Percentiles rank a stretch among this genome's conserved stretches.
Conservation (phyloP, 2,888 invertebrate species). For the Petrophora chlorosata region DNA sequence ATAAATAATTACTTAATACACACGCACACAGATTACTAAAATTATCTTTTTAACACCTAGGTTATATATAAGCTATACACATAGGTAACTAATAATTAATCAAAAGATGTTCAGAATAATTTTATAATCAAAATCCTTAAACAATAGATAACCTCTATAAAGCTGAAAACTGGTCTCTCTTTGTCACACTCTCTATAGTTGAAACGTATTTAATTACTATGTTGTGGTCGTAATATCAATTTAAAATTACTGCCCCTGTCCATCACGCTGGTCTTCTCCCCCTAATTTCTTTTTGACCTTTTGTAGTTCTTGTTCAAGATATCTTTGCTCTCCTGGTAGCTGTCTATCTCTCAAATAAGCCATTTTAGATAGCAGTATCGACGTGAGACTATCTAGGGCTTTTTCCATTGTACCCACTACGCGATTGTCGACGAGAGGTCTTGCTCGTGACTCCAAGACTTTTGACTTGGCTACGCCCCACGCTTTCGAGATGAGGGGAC, state of each 20-base stretch:
- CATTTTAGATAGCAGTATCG: conserved; percentile 45
- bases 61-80: not conserved
- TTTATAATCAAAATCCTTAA: too few relatives aligned
- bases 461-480: conserved; percentile 57
- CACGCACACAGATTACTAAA: too few relatives aligned
- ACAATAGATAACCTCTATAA: too few relatives aligned
- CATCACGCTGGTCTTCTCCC: not conserved
- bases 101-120: too few relatives aligned
- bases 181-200: too few relatives aligned
- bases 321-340: conserved; percentile 54
- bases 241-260: not conserved
- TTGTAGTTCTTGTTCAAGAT: conserved; percentile 62
- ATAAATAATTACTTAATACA: not conserved
- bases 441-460: conserved; percentile 49
- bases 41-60: too few relatives aligned
- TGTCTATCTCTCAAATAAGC: conserved; percentile 51
- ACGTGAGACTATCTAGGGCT: conserved; percentile 38
- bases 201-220: too few relatives aligned
- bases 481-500: conserved; percentile 54
- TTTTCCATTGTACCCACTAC: conserved; percentile 54
- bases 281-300: conserved; percentile 50
- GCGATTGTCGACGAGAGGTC: conserved; percentile 54
- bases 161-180: too few relatives aligned
- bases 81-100: too few relatives aligned
- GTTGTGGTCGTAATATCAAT: too few relatives aligned